phyloP scores from a whole-genome alignment of 2,797 vertebrate genomes.

The Bovichtus diacanthus region DNA sequence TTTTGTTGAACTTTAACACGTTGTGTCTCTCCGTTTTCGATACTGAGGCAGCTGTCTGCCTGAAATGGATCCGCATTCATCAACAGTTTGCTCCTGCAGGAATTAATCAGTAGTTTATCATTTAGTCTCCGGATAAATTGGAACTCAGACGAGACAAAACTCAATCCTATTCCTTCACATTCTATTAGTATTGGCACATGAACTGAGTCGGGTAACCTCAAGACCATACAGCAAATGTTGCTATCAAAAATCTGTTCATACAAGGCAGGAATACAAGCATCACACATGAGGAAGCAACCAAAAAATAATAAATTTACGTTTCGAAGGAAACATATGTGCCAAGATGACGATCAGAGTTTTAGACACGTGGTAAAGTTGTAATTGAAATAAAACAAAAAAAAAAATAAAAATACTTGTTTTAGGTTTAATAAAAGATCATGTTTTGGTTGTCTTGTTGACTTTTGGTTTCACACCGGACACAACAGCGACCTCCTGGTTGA shows the following conservation, averaged over 20 bases:
- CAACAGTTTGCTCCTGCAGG: slow-evolving; percentile 38
- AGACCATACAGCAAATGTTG: neutral
- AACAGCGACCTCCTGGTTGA: no score
- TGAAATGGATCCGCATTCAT: slow-evolving; percentile 41
- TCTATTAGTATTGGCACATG: neutral
- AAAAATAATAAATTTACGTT: no score
- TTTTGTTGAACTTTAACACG: slow-evolving; percentile 27
- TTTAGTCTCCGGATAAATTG: slow-evolving; percentile 3
- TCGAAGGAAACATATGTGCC: no score
- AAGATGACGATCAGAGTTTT: no score
- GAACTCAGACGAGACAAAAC: slow-evolving; percentile 25
- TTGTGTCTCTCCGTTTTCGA: slow-evolving; percentile 3
- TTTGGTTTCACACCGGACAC: no score
- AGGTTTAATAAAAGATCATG: no score
- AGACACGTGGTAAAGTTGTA: no score
- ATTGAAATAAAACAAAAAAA: no score
- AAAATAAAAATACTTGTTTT: no score
- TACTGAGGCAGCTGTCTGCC: slow-evolving; percentile 2
- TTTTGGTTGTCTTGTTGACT: no score
- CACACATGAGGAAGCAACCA: neutral
- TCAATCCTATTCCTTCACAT: neutral
- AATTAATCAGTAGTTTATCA: slow-evolving; percentile 48
- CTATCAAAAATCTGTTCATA: neutral
- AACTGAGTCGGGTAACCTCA: neutral
- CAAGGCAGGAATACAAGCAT: neutral